These are phyloP conservation scores for Eumeta japonica DNA, from an alignment of 1,140 invertebrate species.

Conservation along the genomic window DNA sequence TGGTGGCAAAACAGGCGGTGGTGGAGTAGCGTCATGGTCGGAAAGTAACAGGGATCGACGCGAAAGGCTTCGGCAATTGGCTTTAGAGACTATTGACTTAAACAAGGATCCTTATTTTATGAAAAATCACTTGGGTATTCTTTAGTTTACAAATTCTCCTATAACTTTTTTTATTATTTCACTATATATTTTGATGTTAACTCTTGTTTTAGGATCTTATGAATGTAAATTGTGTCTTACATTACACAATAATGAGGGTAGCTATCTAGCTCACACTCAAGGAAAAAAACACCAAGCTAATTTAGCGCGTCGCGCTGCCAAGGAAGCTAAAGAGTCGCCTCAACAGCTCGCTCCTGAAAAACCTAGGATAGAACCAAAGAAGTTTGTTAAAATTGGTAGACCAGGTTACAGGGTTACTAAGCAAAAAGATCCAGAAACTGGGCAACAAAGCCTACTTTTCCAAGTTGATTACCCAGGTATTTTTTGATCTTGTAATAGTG, in stretches of 20 bases:
- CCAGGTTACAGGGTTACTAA: constrained; percentile 99
- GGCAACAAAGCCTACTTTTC: constrained; percentile 95
- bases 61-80: constrained; percentile 92
- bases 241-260: constrained; percentile 98
- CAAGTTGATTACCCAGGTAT: constrained; percentile 93
- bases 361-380: constrained; percentile 93
- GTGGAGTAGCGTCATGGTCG: constrained; percentile 98
- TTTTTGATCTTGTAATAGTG: not conserved
- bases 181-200: not conserved
- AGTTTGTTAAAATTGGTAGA: constrained; percentile 99
- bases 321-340: constrained; percentile 97
- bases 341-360: constrained; percentile 89
- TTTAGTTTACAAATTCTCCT: too few relatives aligned
- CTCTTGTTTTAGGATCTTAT: constrained; percentile 77
- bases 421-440: constrained; percentile 91
- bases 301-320: constrained; percentile 93
- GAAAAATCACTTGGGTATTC: constrained; percentile 91
- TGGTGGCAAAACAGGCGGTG: constrained; percentile 97
- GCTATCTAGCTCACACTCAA: constrained; percentile 98
- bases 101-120: constrained; percentile 99
- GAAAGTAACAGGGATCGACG: constrained; percentile 96
- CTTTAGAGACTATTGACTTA: constrained; percentile 97
- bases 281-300: constrained; percentile 99
- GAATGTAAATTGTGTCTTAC: constrained; percentile 99
- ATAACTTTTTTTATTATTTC: constrained; percentile 4